Conservation (phyloP, 2,888 invertebrate species). For the Raillietiella orientalis region DNA sequence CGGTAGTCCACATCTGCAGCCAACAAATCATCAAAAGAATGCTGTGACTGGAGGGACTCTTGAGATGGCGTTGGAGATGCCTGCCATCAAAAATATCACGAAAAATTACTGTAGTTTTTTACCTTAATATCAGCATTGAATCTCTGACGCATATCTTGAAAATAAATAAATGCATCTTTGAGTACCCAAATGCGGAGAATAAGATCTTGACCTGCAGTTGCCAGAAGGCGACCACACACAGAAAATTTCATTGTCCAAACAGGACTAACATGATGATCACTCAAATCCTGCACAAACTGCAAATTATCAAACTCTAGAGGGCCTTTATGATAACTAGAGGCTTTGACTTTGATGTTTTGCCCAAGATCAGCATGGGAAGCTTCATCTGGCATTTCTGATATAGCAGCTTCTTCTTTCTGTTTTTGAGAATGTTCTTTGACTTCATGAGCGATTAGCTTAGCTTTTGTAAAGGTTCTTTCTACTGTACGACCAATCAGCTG, state of each 20-base stretch:
- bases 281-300: constrained; percentile 43
- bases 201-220: constrained; percentile 88
- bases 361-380: constrained; percentile 12
- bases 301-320: constrained; percentile 82
- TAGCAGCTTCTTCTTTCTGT: constrained; percentile 36
- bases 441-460: constrained; percentile 58
- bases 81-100: constrained; percentile 7
- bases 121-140: constrained; percentile 35
- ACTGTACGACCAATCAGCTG: constrained; percentile 64
- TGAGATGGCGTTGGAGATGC: constrained; percentile 69
- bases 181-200: constrained; percentile 82
- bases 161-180: constrained; percentile 57
- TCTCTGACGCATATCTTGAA: constrained; percentile 82
- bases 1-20: constrained; percentile 13
- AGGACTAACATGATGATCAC: constrained; percentile 55
- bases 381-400: constrained; percentile 49
- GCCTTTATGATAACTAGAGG: constrained; percentile 80
- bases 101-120: not conserved
- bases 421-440: constrained; percentile 39
- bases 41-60: constrained; percentile 53
- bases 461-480: constrained; percentile 64
- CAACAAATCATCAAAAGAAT: constrained; percentile 17
- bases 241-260: constrained; percentile 99
- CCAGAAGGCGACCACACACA: constrained; percentile 67
- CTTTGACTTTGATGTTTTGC: constrained; percentile 21